Evolutionary conservation across 2,113 vertebrate species (phyloP), one percentile per base, ranked within the genome.

Genomic region (Ciconia maguari): DNA sequence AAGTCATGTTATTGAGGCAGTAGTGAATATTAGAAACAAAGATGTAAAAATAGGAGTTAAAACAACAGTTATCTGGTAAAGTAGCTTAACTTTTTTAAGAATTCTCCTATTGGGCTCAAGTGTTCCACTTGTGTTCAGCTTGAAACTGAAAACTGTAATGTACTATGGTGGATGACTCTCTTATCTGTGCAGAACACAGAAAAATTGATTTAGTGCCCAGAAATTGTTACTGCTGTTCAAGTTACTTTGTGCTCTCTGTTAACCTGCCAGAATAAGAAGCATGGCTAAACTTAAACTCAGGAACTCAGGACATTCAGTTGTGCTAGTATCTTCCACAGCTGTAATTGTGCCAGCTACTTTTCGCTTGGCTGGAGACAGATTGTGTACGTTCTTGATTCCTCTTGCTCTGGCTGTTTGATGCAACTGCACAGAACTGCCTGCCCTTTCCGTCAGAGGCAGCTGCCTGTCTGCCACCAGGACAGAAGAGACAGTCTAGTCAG

Each of bases 211-310:
- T 54, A 69, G 54, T 87, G 79, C 76, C 65, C 60, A 75, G 85
- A 81, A 94, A 30, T 74, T 49, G 11, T 62, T 57, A 13, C 38
- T 6, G 9, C 51, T 82, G 17, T 57, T 83, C 16, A 30, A 20
- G 44, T 62, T 79, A 85, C 61, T 89, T 77, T 34, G 60, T 80
- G 48, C 46, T 96, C 12, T 27, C 27, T 79, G 20, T 60, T 62
- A 77, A 57, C 30, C 48, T 90, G 94, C 48, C 83, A 91, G 86
- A 62, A 69, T 74, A 91, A 78, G 51, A 15, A 93, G 30, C 25
- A 10, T 25, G 41, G 77, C 57, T 82, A 27, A 92, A 68, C 65
- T 75, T 70, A 51, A 96, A 70, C 38, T 80, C 27, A 77, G 88
- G 57, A 81, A 8, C 76, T 86, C 29, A 25, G 80, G 95, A 42